phyloP scores from a whole-genome alignment of 2,113 vertebrate species.

The Apodemus sylvaticus region DNA sequence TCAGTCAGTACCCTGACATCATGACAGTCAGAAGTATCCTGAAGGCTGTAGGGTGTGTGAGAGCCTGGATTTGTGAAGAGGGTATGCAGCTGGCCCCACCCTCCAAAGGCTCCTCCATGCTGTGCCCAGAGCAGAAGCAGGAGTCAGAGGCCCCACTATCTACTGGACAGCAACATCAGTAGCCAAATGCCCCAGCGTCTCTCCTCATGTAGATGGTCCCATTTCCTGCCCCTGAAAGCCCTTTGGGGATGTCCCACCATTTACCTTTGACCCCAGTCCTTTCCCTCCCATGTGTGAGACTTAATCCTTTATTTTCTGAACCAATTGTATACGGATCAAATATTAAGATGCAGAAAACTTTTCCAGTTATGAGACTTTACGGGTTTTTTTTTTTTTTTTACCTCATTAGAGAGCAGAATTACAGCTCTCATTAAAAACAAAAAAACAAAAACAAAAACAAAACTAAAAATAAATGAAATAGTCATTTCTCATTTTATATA shows the following conservation, averaged over 20 bases:
- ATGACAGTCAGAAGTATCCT: too few relatives aligned
- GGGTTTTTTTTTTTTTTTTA: background rate
- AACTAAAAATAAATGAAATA: constrained; percentile 14
- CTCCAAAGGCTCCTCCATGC: background rate
- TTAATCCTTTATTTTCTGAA: background rate
- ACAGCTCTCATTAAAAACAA: background rate
- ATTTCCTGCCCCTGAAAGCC: too few relatives aligned
- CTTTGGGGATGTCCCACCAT: background rate
- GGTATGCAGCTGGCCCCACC: background rate
- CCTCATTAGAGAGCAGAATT: background rate
- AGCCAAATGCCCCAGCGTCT: too few relatives aligned
- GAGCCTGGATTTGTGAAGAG: background rate
- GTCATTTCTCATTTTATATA: constrained; percentile 29
- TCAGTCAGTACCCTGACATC: too few relatives aligned
- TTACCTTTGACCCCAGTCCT: background rate
- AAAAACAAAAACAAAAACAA: background rate
- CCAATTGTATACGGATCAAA: background rate
- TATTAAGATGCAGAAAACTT: background rate
- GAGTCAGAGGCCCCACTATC: background rate
- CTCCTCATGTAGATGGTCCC: background rate
- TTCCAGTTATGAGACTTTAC: background rate
- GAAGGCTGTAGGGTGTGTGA: background rate
- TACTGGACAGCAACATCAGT: background rate
- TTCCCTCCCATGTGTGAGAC: background rate
- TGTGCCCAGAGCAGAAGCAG: background rate